Evolutionary conservation across 2,797 vertebrate genomes (phyloP), one percentile per base, ranked within the genome.

Genomic region (Amazona ochrocephala): DNA sequence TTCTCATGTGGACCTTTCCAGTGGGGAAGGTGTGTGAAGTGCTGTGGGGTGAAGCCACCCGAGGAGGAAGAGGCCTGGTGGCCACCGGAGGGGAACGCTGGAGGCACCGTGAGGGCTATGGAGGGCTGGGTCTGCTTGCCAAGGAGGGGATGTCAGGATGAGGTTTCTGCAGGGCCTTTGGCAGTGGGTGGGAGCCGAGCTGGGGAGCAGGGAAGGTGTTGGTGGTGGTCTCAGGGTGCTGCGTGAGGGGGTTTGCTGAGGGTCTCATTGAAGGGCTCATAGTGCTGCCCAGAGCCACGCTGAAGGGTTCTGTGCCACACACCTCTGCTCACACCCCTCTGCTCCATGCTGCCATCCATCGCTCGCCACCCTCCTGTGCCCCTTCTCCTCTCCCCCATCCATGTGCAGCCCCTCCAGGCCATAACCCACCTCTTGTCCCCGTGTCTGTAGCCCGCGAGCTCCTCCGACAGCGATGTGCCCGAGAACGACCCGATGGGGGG

Each of bases 401-500:
- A 2, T 24, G 56, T 60, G 56, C 56, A 24, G 56, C 22, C 32
- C 74, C 76, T 7, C 4, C 26, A 37, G 60, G 50, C 4, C 8
- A 5, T 92, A 71, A 96, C 87, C 32, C 45, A 0, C 1, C 58
- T n/a, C 20, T 51, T 9, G 1, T 66, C 67, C 67, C 50, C 0
- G 0, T 66, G 58, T 67, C 75, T 41, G 29, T 88, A 99, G 99
- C 98, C 99, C 1, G 98, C 98, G 1, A 99, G 99, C 95, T 99
- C 99, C 42, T 99, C 99, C 0, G 99, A 99, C 96, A 99, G 99
- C 1, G 99, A 99, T 24, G 97, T 96, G 9, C 96, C 97, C 0
- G 98, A 98, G 51, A 98, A 98, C 2, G 98, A 99, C 64, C 98
- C 97, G 0, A 97, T 97, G 29, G 98, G 97, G 1, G 98, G 98